Conservation (phyloP, 2,797 vertebrate genomes). For the Hydrolagus colliei region DNA sequence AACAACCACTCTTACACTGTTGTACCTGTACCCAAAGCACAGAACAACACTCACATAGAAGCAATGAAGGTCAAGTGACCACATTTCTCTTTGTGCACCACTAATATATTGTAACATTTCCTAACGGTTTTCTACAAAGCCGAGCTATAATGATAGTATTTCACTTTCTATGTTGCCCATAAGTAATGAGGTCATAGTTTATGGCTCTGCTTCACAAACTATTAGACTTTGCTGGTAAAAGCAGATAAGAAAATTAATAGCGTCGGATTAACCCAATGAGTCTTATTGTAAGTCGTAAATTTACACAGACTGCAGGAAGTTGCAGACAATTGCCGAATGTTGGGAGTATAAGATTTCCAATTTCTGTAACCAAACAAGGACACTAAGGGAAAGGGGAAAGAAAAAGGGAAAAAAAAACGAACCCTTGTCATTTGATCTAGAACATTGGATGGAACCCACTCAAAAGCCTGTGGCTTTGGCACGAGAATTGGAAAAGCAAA, state of each 20-base stretch:
- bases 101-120: background rate
- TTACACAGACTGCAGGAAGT: background rate
- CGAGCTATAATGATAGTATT: background rate
- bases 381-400: too few relatives aligned
- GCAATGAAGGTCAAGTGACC: background rate
- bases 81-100: background rate
- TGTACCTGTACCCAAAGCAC: too few relatives aligned
- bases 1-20: too few relatives aligned
- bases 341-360: background rate
- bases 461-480: background rate
- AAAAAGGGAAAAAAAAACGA: background rate
- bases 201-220: conserved; percentile 24
- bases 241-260: conserved; percentile 22
- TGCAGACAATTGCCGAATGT: background rate
- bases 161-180: background rate
- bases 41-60: too few relatives aligned
- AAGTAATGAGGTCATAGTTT: conserved; percentile 24
- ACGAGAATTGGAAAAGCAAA: conserved; percentile 13
- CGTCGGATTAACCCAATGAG: background rate
- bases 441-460: background rate
- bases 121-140: background rate
- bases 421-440: background rate
- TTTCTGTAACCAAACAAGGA: background rate
- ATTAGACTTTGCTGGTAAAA: conserved; percentile 21
- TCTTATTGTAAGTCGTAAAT: background rate